Evolutionary conservation across 2,888 invertebrate species (phyloP), one percentile per base, ranked within the genome.

Genomic region (Oligia strigilis): DNA sequence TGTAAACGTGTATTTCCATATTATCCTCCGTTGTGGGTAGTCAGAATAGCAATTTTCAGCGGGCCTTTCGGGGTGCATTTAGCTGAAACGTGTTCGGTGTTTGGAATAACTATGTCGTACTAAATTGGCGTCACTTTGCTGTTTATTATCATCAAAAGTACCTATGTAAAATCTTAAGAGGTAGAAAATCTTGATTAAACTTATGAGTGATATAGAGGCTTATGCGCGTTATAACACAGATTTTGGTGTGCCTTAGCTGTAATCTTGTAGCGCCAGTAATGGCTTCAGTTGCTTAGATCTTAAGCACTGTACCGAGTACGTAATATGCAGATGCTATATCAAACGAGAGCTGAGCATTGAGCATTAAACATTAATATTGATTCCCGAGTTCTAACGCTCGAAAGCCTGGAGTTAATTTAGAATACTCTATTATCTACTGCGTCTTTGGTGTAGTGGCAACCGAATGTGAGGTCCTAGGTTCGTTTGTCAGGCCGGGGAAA

Each of bases 1-100:
- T 86, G 83, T 83, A 76, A 87, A 73, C 75, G 83, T 83, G 66
- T 83, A 87, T 84, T 84, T 78, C 73, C 87, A 87, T 83, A 87
- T 87, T 84, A 87, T 77, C 75, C 77, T 75, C 77, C 81, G 73
- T 71, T 84, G 76, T 67, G 81, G 81, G 72, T 78, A 78, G 67
- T 72, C 81, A 72, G 75, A 81, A 76, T 84, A 69, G 85, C 85
- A 76, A 84, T 84, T 84, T 84, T 74, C 19, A 76, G 66, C 67
- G 62, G 55, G 58, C 67, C 71, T 84, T 78, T 76, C 67, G 49
- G 60, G 43, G 65, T 84, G 85, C 81, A 87, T 84, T 87, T 76
- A 78, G 81, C 81, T 81, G 62, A 80, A 84, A 87, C 85, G 77
- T 81, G 85, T 78, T 77, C 73, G 60, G 19, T 80, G 55, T 87